Percentiles rank a stretch among this genome's conserved stretches.
phyloP scores from a whole-genome alignment of 1,140 invertebrate species.

The Drosophila triauraria region DNA sequence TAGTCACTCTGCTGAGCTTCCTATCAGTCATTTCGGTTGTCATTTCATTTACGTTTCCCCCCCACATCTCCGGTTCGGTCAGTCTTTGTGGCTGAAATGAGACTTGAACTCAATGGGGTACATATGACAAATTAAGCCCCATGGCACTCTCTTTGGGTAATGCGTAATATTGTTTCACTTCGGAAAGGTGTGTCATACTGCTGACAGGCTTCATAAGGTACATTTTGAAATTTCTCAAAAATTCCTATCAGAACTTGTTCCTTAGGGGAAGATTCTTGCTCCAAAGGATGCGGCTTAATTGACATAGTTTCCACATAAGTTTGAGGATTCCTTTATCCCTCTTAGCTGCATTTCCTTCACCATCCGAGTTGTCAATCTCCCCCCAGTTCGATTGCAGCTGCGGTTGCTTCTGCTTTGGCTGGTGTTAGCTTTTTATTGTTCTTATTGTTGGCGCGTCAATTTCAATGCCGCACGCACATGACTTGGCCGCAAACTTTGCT shows the following conservation, averaged over 20 bases:
- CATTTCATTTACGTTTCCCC: constrained; percentile 53
- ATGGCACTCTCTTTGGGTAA: constrained; percentile 25
- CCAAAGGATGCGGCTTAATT: constrained; percentile 45
- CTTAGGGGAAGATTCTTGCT: background rate
- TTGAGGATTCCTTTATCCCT: constrained; percentile 1
- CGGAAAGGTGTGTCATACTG: constrained; percentile 14
- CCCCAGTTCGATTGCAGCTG: constrained; percentile 25
- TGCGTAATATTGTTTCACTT: constrained; percentile 9
- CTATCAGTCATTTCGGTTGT: constrained; percentile 69
- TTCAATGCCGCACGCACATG: constrained; percentile 76
- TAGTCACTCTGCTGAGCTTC: constrained; percentile 66
- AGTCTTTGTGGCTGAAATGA: constrained; percentile 30
- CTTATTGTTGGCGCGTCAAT: constrained; percentile 47
- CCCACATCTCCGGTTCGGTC: constrained; percentile 1
- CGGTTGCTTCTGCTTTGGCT: background rate
- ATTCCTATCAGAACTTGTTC: background rate
- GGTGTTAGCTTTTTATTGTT: constrained; percentile 26
- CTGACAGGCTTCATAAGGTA: constrained; percentile 28
- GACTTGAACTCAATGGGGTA: constrained; percentile 7
- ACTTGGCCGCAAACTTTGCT: constrained; percentile 74
- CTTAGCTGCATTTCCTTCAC: background rate
- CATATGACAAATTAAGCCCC: constrained; percentile 58
- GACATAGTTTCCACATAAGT: constrained; percentile 45
- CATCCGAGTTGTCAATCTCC: constrained; percentile 21
- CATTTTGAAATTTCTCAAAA: background rate